Conservation (phyloP, 2,113 vertebrate genomes). For the Peucedramus taeniatus region DNA sequence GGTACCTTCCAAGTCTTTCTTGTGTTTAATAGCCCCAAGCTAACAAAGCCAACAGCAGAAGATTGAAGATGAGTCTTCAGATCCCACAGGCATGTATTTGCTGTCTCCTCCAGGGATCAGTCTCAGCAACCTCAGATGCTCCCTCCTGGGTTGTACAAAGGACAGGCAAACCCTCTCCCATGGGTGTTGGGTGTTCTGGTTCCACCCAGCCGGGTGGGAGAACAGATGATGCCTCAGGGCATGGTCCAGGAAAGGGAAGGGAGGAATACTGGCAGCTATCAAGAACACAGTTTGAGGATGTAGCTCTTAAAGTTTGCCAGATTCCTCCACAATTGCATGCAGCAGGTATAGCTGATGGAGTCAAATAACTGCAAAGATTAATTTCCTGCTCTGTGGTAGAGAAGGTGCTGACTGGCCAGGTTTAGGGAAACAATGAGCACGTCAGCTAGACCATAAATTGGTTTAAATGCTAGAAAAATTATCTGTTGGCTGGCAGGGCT, state of each 20-base stretch:
- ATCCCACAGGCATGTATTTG: not conserved
- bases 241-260: not conserved
- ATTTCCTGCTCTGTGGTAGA: conserved; percentile 40
- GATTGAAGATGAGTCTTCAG: not conserved
- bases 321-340: not conserved
- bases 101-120: not conserved
- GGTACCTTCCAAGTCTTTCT: not conserved
- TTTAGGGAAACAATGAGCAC: not conserved
- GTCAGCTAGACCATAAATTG: conserved; percentile 18
- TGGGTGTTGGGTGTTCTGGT: not conserved
- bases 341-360: conserved; percentile 22
- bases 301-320: not conserved
- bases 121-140: not conserved
- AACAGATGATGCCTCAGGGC: not conserved
- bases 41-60: not conserved
- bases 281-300: not conserved
- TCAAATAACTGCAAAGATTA: not conserved
- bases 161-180: not conserved
- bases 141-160: not conserved
- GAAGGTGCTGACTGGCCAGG: not conserved
- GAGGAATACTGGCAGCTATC: not conserved
- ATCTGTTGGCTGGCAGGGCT: not conserved
- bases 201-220: not conserved
- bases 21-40: not conserved
- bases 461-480: conserved; percentile 36